Base-by-base conservation (phyloP, 2,888 invertebrate species). In the Trichopria drosophilae region DNA sequence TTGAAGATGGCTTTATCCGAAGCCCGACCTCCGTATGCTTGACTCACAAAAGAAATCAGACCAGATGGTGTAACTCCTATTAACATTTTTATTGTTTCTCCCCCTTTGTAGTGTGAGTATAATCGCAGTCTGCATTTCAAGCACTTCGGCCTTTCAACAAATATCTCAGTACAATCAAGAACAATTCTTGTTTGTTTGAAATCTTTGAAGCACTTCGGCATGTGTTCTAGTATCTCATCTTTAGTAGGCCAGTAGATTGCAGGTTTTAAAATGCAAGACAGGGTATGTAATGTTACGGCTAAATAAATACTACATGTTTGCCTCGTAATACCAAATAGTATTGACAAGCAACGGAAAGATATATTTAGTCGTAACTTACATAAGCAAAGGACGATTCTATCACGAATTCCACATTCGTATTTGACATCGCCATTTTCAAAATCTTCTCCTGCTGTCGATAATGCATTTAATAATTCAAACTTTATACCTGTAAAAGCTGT, bases 1-100 rank as follows among this genome's bases (percentile, higher is more conserved):
- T 60, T 53, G 36, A 65, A 61, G 23, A 62, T 58, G 3, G 41
- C 46, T 26, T 59, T 57, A 48, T 64, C 60, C 1, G 55, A 55
- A 3, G 49, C 46, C 20, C 59, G 40, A n/a, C 62, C 64, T n/a
- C 58, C 62, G 43, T 53, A 60, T 1, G 61, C 39, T 41, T 48
- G 19, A 39, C 62, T 62, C 15, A 61, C 23, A 43, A 57, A 61
- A 4, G 60, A 52, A 12, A 62, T 58, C 5, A 57, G 12, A 6
- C 60, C 64, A 9, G 42, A 51, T 22, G 63, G 62, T 3, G 53
- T 56, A 9, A 61, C 56, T 6, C 53, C 63, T 18, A 57, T 59
- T 40, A 67, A 36, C 29, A 63, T 60, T 47, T 64, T 64, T 1
- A 59, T 32, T 9, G 57, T 62, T 32, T 51, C n/a, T 15, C 16